These are phyloP conservation scores for Sericinus montela DNA, from an alignment of 2,888 invertebrate genomes.

Conservation along the genomic window DNA sequence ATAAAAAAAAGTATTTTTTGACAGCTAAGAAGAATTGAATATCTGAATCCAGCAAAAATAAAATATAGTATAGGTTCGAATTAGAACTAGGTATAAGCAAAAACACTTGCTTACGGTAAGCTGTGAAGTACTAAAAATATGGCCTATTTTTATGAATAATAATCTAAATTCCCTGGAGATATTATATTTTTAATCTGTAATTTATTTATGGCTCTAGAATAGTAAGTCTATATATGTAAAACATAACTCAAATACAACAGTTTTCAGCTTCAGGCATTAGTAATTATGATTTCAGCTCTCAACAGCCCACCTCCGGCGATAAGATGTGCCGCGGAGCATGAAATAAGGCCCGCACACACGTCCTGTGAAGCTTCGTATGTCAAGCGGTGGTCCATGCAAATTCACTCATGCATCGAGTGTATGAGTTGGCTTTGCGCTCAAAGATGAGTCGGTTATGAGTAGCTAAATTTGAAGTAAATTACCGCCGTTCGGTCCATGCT, in stretches of 20 bases:
- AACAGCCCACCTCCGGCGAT: slow-evolving; percentile 63
- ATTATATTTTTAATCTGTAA: no score
- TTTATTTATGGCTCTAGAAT: no score
- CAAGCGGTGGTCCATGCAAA: slow-evolving; percentile 54
- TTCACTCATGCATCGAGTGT: slow-evolving; percentile 55
- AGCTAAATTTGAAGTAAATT: slow-evolving; percentile 16
- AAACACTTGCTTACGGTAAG: no score
- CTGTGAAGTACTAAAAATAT: no score
- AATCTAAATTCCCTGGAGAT: no score
- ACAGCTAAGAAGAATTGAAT: no score
- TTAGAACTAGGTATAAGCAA: no score
- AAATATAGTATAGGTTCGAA: no score
- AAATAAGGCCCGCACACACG: slow-evolving; percentile 68
- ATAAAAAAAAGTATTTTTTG: no score
- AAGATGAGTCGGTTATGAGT: slow-evolving; percentile 18
- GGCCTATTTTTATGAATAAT: no score
- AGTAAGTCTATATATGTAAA: background rate
- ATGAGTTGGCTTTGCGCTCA: slow-evolving; percentile 26
- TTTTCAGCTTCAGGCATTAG: slow-evolving; percentile 67
- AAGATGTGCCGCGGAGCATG: slow-evolving; percentile 73
- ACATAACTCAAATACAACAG: slow-evolving; percentile 33
- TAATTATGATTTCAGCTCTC: slow-evolving; percentile 69
- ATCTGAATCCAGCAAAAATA: no score
- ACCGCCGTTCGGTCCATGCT: background rate
- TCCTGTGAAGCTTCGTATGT: slow-evolving; percentile 35